Conservation (phyloP, 2,797 vertebrate species). For the Schizopygopsis pylzovi region DNA sequence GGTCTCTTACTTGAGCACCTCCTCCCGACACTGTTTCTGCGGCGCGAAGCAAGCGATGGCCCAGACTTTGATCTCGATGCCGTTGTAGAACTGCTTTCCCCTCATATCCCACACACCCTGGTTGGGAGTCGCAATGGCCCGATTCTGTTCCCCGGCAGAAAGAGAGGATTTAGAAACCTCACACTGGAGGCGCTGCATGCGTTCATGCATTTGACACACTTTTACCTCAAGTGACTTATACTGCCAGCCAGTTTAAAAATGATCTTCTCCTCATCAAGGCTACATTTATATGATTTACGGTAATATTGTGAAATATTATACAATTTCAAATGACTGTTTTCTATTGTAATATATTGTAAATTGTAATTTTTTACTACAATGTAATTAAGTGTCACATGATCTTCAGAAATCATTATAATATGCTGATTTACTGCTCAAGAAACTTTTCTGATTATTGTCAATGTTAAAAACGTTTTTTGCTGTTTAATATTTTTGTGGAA, state of each 20-base stretch:
- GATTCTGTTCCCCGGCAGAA: constrained; percentile 81
- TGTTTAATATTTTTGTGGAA: no score
- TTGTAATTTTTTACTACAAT: no score
- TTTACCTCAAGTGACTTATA: neutral
- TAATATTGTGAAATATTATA: no score
- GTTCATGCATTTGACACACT: neutral
- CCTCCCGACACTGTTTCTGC: constrained; percentile 98
- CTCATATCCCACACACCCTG: constrained; percentile 99
- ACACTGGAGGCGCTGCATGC: no score
- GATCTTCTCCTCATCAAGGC: no score
- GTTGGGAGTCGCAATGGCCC: constrained; percentile 98
- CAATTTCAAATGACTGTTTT: no score
- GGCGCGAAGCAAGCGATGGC: constrained; percentile 99
- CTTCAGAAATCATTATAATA: no score
- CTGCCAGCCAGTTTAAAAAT: neutral
- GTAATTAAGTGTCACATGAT: neutral
- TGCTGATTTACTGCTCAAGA: no score
- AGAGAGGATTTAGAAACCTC: neutral
- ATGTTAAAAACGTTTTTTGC: no score
- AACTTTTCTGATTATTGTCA: no score
- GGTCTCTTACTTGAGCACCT: constrained; percentile 94
- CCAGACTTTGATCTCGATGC: constrained; percentile 99
- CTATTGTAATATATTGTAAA: no score
- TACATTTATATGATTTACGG: neutral
- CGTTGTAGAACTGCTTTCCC: constrained; percentile 99